Evolutionary conservation across 2,888 invertebrate species (phyloP), one percentile per base, ranked within the genome.

Genomic region (Tineola bisselliella): DNA sequence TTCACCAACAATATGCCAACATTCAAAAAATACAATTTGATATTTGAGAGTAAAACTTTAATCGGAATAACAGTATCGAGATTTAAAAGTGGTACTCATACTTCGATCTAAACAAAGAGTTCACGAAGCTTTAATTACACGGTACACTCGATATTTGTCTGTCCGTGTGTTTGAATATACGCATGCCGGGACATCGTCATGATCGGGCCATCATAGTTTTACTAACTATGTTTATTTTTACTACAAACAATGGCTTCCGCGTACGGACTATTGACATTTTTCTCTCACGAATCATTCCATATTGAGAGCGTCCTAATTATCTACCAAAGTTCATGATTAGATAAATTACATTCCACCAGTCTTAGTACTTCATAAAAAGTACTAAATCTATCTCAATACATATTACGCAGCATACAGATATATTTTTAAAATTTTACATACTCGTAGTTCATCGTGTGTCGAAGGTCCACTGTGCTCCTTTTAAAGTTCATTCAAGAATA

Each of bases 121-220:
- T 79, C 79, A 79, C 79, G 79, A 78, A 65, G 70, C 64, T 68
- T 70, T 78, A 77, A 79, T 76, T 73, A 77, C 72, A 73, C 68
- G 69, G 70, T 68, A 72, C 70, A 69, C 68, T 63, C 66, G 65
- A 64, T 58, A 73, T 72, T 68, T 68, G 67, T 67, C 66, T 62
- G 66, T 67, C 63, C 63, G 62, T 59, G 8, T 44, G 52, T 62
- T 31, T 43, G 48, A 25, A 12, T 63, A 61, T 38, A 43, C 59
- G 63, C 66, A 56, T 56, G n/a, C 30, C 56, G 56, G n/a, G 60
- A 60, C 60, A 44, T 31, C 48, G 60, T 30, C 25, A 60, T 60
- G 48, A 60, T 60, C 48, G 60, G 43, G 31, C 25, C 58, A 63
- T 62, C 61, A 63, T 62, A 33, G 12, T 31, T 33, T 13, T 19